Percentiles rank a stretch among this genome's conserved stretches.
Conservation (phyloP, 1,140 invertebrate species). For the Drosophila nannoptera region DNA sequence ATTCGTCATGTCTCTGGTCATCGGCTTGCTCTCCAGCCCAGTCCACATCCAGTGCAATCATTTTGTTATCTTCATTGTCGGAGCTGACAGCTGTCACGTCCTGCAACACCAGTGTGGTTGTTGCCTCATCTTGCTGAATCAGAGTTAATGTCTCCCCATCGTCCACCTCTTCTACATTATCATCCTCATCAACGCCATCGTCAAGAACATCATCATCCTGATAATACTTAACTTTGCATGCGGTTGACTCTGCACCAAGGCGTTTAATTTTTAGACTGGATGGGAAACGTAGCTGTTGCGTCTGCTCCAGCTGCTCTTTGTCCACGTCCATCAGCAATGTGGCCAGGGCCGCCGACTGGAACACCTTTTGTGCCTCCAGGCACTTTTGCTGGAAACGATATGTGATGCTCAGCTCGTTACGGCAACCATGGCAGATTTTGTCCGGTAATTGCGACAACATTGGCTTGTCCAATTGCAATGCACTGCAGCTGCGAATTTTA, state of each 20-base stretch:
- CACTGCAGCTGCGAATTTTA: conserved; percentile 81
- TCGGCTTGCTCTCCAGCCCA: conserved; percentile 18
- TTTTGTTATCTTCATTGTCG: conserved; percentile 28
- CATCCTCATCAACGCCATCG: neutral
- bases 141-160: conserved; percentile 1
- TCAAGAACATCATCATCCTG: conserved; percentile 1
- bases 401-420: conserved; percentile 60
- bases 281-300: conserved; percentile 57
- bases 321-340: conserved; percentile 31
- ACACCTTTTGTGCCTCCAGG: conserved; percentile 57
- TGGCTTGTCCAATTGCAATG: conserved; percentile 70
- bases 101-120: conserved; percentile 7
- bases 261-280: conserved; percentile 55
- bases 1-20: neutral
- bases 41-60: conserved; percentile 27
- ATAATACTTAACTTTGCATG: conserved; percentile 33
- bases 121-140: conserved; percentile 10
- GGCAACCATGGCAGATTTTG: conserved; percentile 69
- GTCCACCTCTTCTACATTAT: conserved; percentile 1
- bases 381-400: conserved; percentile 75
- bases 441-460: conserved; percentile 50
- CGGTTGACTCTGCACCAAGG: conserved; percentile 29
- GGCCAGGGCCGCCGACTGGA: conserved; percentile 30
- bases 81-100: conserved; percentile 4
- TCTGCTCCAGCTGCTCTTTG: conserved; percentile 48